Base-by-base conservation (phyloP, 1,140 invertebrate species). In the Orius insidiosus region DNA sequence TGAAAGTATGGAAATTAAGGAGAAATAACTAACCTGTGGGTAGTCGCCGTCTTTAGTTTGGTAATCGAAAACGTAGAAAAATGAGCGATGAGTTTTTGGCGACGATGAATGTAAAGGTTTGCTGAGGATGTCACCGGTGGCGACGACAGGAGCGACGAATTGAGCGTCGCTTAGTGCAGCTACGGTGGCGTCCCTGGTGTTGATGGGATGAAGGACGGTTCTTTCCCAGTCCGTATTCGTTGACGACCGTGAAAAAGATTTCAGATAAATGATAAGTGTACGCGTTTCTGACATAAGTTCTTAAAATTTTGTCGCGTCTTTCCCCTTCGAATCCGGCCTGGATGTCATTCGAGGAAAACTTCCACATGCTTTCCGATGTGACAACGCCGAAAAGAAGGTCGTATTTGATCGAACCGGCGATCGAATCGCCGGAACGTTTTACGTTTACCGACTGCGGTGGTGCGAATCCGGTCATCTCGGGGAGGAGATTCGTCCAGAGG, bases 201-300 rank as follows among this genome's bases (percentile, higher is more conserved):
- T 86, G 41, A 90, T 80, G 15, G 88, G 87, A 66, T 94, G 86
- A 58, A 87, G 76, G 1, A 84, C 80, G 1, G 88, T 88, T 60
- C 84, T 69, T 59, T 93, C 87, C 92, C 92, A 96, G 60, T 96
- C 88, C 7, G 88, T 98, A 98, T 56, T 97, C 90, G 59, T 97
- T 96, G 32, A 94, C 82, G 15, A 89, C 66, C 33, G 93, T 95
- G 57, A 93, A 89, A 65, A 92, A 93, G 60, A 98, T 95, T 64
- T 98, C 92, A 56, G 88, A 90, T 51, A 94, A 71, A 62, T 97
- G 92, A 65, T 87, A 94, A 47, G 76, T 81, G 67, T 89, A 94
- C 24, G 88, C 77, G 63, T 97, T 97, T 42, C 92, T 71, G 10
- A 89, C 82, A 58, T 97, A 87, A 6, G 90, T 95, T 52, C 92